phyloP scores from a whole-genome alignment of 2,888 invertebrate genomes.

The Protonemura montana region DNA sequence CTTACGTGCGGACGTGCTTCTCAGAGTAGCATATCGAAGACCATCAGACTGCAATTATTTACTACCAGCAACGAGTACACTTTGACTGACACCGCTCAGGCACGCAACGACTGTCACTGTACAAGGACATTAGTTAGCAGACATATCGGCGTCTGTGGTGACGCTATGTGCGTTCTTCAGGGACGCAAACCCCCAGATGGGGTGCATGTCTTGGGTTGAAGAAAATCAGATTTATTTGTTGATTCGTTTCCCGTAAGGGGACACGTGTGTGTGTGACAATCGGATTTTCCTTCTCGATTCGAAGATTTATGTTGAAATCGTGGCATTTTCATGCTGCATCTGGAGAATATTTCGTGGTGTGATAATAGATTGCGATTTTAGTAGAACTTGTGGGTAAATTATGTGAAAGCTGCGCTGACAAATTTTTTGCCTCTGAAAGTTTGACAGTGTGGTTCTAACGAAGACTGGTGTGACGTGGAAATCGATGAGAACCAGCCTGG shows the following conservation, averaged over 20 bases:
- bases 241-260: not conserved
- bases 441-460: no score
- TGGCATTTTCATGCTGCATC: not conserved
- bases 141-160: no score
- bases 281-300: not conserved
- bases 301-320: not conserved
- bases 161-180: no score
- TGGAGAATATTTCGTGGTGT: not conserved
- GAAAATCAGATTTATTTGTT: not conserved
- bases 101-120: not conserved
- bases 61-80: not conserved
- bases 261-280: no score
- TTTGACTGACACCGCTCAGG: not conserved
- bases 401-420: no score
- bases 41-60: no score
- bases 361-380: no score
- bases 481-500: no score
- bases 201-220: not conserved
- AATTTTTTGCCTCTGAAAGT: no score
- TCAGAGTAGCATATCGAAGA: not conserved
- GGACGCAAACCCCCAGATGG: not conserved
- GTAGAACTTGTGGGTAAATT: no score
- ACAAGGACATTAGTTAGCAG: not conserved
- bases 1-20: not conserved
- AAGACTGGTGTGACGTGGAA: no score